Evolutionary conservation across 2,113 vertebrate species (phyloP).

Genomic region (Hippocampus guttulatus): DNA sequence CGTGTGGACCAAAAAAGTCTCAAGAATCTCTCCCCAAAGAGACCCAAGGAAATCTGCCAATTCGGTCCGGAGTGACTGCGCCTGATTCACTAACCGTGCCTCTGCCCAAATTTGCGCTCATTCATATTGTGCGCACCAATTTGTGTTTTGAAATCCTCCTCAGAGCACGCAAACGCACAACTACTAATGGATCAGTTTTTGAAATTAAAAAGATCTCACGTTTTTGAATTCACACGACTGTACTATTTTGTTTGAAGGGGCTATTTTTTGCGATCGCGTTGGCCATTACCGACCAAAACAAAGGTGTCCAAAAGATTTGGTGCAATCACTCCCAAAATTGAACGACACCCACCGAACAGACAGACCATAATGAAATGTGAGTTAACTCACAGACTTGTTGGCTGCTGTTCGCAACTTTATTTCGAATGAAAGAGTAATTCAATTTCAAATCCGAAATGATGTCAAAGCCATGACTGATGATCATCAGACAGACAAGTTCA

Average conservation of each 20-base stretch:
- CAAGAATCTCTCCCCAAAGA: no score
- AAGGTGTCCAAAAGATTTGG: no score
- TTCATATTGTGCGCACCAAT: no score
- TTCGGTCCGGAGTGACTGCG: no score
- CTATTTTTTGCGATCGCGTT: background rate
- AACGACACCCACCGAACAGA: background rate
- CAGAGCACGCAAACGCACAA: no score
- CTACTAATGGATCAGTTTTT: no score
- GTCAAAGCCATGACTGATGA: constrained; percentile 14
- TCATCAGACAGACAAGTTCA: constrained; percentile 18
- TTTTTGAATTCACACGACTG: no score
- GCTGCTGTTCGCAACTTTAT: background rate
- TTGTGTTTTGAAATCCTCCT: no score
- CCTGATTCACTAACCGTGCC: no score
- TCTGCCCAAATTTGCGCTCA: no score
- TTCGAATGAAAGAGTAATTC: background rate
- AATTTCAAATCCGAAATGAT: background rate
- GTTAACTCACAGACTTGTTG: background rate
- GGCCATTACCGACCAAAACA: background rate
- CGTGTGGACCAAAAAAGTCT: no score
- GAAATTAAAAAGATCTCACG: background rate
- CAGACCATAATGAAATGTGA: background rate
- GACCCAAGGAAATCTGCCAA: no score
- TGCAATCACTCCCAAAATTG: background rate
- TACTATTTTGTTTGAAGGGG: background rate